These are phyloP conservation scores for Acanthurus tractus DNA, from an alignment of 2,797 vertebrate genomes.

Conservation along the genomic window DNA sequence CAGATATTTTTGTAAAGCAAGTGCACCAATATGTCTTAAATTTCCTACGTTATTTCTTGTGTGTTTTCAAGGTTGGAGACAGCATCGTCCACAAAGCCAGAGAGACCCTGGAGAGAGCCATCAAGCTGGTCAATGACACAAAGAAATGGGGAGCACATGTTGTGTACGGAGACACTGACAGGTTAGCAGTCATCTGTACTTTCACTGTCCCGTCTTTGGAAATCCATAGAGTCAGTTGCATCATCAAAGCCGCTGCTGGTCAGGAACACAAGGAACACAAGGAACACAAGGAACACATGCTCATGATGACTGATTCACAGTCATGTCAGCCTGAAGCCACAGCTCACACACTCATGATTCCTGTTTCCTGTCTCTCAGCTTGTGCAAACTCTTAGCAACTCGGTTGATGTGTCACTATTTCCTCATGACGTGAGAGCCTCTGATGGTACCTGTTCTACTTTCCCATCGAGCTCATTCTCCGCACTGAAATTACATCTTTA, in stretches of 20 bases:
- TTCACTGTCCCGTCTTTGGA: background rate
- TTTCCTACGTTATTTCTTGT: background rate
- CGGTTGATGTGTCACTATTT: background rate
- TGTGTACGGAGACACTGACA: constrained; percentile 97
- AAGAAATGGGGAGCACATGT: constrained; percentile 97
- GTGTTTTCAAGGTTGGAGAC: constrained; percentile 90
- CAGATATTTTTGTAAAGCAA: background rate
- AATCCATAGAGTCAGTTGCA: background rate
- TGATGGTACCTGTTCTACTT: background rate
- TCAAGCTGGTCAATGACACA: constrained; percentile 96
- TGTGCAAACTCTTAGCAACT: background rate
- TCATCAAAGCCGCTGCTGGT: background rate
- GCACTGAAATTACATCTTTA: background rate
- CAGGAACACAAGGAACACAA: no score
- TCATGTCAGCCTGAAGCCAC: background rate
- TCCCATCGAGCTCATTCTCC: background rate
- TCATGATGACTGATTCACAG: background rate
- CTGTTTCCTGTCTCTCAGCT: background rate
- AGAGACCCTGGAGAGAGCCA: constrained; percentile 97
- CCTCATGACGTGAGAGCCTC: background rate
- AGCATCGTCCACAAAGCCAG: constrained; percentile 98
- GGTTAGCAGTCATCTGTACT: constrained; percentile 34
- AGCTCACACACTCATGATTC: background rate
- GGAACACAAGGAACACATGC: no score
- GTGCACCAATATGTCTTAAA: background rate